Base-by-base conservation (phyloP, 1,140 invertebrate genomes). In the Rhynchophorus ferrugineus region DNA sequence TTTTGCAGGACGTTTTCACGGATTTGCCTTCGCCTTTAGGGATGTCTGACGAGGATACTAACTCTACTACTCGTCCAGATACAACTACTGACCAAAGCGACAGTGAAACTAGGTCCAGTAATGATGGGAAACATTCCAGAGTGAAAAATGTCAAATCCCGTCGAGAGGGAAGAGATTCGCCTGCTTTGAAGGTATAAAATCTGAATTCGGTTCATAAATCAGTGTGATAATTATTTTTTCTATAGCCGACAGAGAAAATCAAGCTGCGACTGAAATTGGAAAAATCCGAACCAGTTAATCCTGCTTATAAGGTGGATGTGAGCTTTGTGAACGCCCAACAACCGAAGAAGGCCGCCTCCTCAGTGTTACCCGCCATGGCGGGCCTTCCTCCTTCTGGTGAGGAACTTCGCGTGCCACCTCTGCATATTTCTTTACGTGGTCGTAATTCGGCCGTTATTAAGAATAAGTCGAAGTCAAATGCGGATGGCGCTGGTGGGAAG, bases 391-490 rank as follows among this genome's bases (percentile, higher is more conserved):
- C 3, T 6, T n/a, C 13, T 8, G 51, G 5, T 3, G 82, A 82
- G 50, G 88, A 91, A 61, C 82, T 85, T 1, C 75, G 88, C 49
- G 89, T 94, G 14, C 90, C 91, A 17, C 90, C 90, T 1, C 72
- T 94, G 61, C 90, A 93, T 65, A 93, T 94, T 61, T 90, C 88
- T 43, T 71, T 94, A 39, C 75, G 89, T 54, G 89, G 89, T 6
- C 75, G 86, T 37, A 91, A 91, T 71, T 85, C 86, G 11, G 86
- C 85, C n/a, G 87, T 93, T 22, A 89, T 93, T 42, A 87, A 87
- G 54, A 85, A 83, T 61, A 82, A 84, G 11, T 50, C 51, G 13
- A 69, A 68, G 56, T 36, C 63, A 9, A 65, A 61, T 50, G 39
- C 65, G 1, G 67, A 68, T 41, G 64, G 61, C 13, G 59, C 48